phyloP scores from a whole-genome alignment of 2,888 invertebrate genomes.

The Hesperia comma region DNA sequence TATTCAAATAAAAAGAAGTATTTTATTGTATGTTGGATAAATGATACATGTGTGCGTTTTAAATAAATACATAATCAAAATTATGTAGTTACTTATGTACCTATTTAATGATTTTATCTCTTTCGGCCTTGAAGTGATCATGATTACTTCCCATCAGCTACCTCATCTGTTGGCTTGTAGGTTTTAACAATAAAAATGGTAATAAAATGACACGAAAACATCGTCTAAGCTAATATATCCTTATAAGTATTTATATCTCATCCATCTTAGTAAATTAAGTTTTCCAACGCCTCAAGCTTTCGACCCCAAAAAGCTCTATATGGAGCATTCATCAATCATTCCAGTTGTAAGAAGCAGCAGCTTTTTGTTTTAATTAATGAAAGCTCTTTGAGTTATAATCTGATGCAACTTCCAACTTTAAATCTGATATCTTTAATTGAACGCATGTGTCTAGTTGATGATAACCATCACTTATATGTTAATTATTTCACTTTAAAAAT shows the following conservation, averaged over 20 bases:
- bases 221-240: too few relatives aligned
- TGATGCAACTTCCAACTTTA: constrained; percentile 26
- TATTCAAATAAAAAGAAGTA: too few relatives aligned
- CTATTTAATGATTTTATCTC: too few relatives aligned
- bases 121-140: too few relatives aligned
- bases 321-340: constrained; percentile 41
- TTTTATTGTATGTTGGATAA: too few relatives aligned
- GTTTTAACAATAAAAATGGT: too few relatives aligned
- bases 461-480: neutral
- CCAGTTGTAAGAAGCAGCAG: constrained; percentile 31
- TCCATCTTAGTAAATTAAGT: constrained; percentile 15
- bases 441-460: neutral
- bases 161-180: too few relatives aligned
- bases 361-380: constrained; percentile 40
- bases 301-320: constrained; percentile 8
- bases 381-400: constrained; percentile 32
- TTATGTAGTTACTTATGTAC: too few relatives aligned
- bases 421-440: constrained; percentile 12
- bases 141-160: too few relatives aligned
- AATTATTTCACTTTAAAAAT: too few relatives aligned
- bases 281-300: constrained; percentile 6
- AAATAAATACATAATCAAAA: neutral
- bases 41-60: neutral
- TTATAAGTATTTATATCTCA: neutral
- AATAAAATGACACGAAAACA: too few relatives aligned